A percentile compares a stretch with the other conserved stretches of the same genome.
phyloP scores from a whole-genome alignment of 2,797 vertebrate species.

The Gila robusta region DNA sequence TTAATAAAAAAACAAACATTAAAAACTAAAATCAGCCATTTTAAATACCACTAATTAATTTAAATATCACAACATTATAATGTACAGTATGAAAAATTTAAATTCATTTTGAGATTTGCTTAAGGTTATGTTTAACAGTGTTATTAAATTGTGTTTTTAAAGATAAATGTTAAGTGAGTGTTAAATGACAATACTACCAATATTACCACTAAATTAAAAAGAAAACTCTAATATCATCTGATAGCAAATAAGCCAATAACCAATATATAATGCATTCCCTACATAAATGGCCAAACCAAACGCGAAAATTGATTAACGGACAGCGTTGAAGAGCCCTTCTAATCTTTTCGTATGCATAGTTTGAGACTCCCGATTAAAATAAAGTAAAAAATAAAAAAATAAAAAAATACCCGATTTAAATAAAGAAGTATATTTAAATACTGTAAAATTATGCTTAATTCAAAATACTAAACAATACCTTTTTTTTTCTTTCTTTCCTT shows the following conservation, averaged over 20 bases:
- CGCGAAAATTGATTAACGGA: not conserved
- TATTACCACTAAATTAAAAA: not conserved
- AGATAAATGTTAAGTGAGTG: not conserved
- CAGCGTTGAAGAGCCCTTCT: not conserved
- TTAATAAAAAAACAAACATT: not conserved
- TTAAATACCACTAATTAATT: not conserved
- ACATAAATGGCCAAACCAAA: not conserved
- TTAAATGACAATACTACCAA: not conserved
- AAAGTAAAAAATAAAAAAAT: no score
- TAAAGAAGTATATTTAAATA: not conserved
- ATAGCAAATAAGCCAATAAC: not conserved
- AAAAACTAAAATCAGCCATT: not conserved
- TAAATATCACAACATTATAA: not conserved
- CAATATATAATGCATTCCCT: not conserved
- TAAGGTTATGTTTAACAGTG: not conserved
- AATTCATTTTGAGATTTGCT: no score
- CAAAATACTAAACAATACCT: not conserved
- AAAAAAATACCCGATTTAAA: no score
- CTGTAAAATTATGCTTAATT: not conserved
- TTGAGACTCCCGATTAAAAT: not conserved
- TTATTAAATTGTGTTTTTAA: not conserved
- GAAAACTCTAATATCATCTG: not conserved
- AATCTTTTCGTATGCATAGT: not conserved
- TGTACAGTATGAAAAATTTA: no score
- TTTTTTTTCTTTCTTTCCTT: not conserved